These are phyloP conservation scores for Coturnix japonica DNA, from an alignment of 2,113 vertebrate genomes.

Conservation along the genomic window DNA sequence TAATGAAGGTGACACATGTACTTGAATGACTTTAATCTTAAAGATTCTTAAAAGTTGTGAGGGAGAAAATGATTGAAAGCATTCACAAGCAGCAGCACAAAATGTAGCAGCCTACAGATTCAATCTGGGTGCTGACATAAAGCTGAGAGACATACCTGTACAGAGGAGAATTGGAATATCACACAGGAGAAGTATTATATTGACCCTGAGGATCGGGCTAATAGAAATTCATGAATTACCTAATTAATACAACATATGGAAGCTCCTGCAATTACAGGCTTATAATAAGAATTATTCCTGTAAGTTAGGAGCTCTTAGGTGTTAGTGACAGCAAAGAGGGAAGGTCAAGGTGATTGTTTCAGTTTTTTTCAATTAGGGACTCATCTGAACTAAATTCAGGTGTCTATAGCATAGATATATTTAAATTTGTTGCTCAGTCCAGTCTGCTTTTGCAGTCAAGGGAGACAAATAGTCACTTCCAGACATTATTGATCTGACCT, in stretches of 20 bases:
- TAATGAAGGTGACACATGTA: neutral
- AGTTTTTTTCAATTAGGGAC: neutral
- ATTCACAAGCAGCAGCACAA: neutral
- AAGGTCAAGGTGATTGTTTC: slow-evolving; percentile 21
- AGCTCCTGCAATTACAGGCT: slow-evolving; percentile 14
- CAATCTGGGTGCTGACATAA: neutral
- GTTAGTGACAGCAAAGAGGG: neutral
- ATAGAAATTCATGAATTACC: neutral
- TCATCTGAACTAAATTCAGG: neutral
- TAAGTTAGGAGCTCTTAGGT: neutral
- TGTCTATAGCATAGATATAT: neutral
- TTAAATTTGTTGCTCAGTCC: neutral
- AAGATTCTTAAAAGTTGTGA: neutral
- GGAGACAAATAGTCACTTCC: slow-evolving; percentile 1
- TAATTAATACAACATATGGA: slow-evolving; percentile 24
- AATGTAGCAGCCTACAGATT: neutral
- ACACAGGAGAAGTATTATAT: neutral
- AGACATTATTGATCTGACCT: slow-evolving; percentile 47
- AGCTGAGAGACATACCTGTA: neutral
- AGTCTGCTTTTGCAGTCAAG: slow-evolving; percentile 19
- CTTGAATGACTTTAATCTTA: neutral
- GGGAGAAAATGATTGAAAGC: neutral
- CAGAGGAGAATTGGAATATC: neutral
- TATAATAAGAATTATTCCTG: slow-evolving; percentile 13
- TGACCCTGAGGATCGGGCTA: neutral